Evolutionary conservation across 2,888 invertebrate species (phyloP), one percentile per base, ranked within the genome.

Genomic region (Hedya salicella): DNA sequence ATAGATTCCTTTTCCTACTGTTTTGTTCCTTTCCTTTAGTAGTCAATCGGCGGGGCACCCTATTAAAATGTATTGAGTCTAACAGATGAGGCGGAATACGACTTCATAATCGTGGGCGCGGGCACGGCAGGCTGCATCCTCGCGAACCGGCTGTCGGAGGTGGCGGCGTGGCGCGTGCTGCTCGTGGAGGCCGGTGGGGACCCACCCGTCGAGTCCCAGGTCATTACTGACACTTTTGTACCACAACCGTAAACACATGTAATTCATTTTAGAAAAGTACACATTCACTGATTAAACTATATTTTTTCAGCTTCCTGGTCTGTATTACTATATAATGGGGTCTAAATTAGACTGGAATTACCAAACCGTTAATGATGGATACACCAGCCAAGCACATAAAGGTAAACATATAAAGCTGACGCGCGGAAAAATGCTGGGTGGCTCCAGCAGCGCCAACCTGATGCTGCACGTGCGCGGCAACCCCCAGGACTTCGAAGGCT

Each of bases 31-130:
- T n/a, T n/a, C n/a, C n/a, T n/a, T n/a, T n/a, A n/a, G 25, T 6
- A 6, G 11, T 11, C 36, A 36, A 9, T 36, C 36, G 9, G 11
- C 9, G 1, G 6, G 6, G 25, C 25, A 36, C 9, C 2, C 36
- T 36, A n/a, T n/a, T n/a, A 6, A 36, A 11, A 9, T 11, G 6
- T 9, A 9, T 36, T 42, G 14, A 40, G 5, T 6, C 2, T 1
- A 1, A 14, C 46, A 88, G 88, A 86, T 62, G 79, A 80, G 4
- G 78, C 75, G 3, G 59, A 68, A 69, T 93, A 89, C 72, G 93
- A 93, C 69, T 93, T 92, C 78, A 84, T 93, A 32, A 87, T 93
- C 62, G 88, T 93, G 57, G 93, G 93, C 13, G 89, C 86, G 16
- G 92, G 92, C 25, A 86, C 84, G 0, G 87, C 77, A 0, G 89